Base-by-base conservation (phyloP, 2,888 invertebrate species). In the Sarcophaga subvicina region DNA sequence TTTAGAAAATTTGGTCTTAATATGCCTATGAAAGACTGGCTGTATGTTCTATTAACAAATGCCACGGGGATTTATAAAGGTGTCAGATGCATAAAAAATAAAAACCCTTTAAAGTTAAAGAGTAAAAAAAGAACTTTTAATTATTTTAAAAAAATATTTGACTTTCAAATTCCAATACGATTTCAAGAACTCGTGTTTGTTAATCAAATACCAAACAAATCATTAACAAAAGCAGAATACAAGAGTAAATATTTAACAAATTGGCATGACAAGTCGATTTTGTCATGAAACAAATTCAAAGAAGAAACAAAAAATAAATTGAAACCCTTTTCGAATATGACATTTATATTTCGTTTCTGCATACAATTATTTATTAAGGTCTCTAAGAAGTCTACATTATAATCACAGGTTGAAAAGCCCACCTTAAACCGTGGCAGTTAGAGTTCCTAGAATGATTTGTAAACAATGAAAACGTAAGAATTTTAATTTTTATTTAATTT, bases 401-500 rank as follows among this genome's bases (percentile, higher is more conserved):
- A 37, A 37, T 37, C 37, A 37, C 37, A 37, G 37, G 37, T 37
- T 37, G 54, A 4, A 14, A 54, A 54, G 76, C 20, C 49, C 37
- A 70, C 60, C 72, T 64, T 54, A 54, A 54, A 63, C 62, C 81
- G 37, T 67, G n/a, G 20, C 47, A 4, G 49, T 75, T 10, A 1
- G 10, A 37, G 73, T 59, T 72, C 66, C 60, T 60, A 72, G 77
- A 83, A 82, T 60, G 25, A 77, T 83, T 83, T 83, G 83, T 83
- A 49, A 83, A 83, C 72, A 71, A 83, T 83, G 71, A 83, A 83
- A 77, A 66, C 71, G 71, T 64, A 78, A 77, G 83, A 83, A 77
- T 78, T 83, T 82, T 66, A 71, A 71, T 71, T 82, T 77, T 82
- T 82, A 83, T 72, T 83, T 83, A 83, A 83, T 83, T 72, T 83